phyloP scores from a whole-genome alignment of 2,797 vertebrate species.

The Argya squamiceps region DNA sequence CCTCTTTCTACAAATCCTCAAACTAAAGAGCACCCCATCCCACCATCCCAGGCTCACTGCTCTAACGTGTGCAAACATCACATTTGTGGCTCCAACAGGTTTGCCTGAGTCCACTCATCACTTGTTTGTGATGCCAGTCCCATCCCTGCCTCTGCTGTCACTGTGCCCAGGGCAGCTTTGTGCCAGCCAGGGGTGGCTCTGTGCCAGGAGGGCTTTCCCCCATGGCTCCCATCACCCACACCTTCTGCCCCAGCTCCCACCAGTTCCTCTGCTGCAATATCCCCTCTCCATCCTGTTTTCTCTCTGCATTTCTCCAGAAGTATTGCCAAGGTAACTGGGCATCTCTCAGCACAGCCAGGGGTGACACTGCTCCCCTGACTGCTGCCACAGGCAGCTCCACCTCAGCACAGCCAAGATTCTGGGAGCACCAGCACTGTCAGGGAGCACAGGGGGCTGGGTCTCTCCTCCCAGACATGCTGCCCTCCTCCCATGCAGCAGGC shows the following conservation, averaged over 20 bases:
- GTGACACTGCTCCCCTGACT: background rate
- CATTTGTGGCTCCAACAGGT: background rate
- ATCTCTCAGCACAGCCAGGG: background rate
- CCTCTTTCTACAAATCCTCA: background rate
- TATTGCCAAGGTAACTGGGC: conserved; percentile 42
- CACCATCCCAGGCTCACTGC: background rate
- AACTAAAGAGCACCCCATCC: background rate
- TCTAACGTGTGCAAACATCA: rapidly evolving
- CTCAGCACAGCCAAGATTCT: conserved; percentile 20
- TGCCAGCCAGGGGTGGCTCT: background rate
- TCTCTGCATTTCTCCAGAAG: background rate
- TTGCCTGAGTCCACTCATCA: background rate
- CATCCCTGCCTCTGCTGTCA: background rate
- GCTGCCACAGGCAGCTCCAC: conserved; percentile 16
- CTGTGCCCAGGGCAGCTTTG: background rate
- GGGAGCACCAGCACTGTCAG: background rate
- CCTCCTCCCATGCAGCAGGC: background rate
- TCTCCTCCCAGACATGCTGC: background rate
- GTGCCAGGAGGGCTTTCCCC: background rate
- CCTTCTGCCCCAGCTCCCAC: background rate
- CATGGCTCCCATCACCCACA: rapidly evolving
- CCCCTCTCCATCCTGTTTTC: background rate
- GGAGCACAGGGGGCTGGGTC: background rate
- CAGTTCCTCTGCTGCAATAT: background rate
- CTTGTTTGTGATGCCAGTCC: background rate